Conservation (phyloP, 2,797 vertebrate genomes). For the Muraenolepis orangiensis region DNA sequence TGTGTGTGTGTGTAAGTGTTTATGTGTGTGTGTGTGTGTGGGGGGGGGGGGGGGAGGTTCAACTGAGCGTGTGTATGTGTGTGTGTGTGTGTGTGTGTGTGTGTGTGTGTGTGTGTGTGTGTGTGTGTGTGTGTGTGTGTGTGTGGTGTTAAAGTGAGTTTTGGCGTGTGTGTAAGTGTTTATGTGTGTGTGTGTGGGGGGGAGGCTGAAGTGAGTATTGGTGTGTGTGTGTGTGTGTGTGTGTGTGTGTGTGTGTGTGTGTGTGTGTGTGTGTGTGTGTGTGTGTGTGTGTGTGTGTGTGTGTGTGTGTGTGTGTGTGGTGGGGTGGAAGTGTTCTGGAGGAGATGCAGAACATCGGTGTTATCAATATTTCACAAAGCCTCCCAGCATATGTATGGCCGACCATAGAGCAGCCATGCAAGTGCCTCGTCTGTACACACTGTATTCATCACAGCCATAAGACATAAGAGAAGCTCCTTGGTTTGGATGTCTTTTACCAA, state of each 20-base stretch:
- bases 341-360: conserved; percentile 78
- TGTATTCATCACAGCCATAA: conserved; percentile 67
- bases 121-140: conserved; percentile 25
- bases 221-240: conserved; percentile 32
- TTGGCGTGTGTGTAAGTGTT: conserved; percentile 26
- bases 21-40: conserved; percentile 2
- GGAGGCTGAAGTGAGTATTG: no score
- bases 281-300: conserved; percentile 36
- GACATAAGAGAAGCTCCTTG: conserved; percentile 57
- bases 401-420: conserved; percentile 73
- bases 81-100: neutral
- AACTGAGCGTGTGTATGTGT: conserved; percentile 3
- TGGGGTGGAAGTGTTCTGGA: conserved; percentile 21
- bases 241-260: conserved; percentile 32
- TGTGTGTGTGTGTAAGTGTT: neutral
- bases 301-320: conserved; percentile 30
- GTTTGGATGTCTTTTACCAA: conserved; percentile 45
- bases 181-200: conserved; percentile 35
- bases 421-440: conserved; percentile 70
- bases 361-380: conserved; percentile 90
- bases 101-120: conserved; percentile 35
- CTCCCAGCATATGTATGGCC: conserved; percentile 77
- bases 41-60: no score
- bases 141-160: no score
- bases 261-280: conserved; percentile 28